These are phyloP conservation scores for Pithys albifrons DNA, from an alignment of 2,113 vertebrate species.

Conservation along the genomic window DNA sequence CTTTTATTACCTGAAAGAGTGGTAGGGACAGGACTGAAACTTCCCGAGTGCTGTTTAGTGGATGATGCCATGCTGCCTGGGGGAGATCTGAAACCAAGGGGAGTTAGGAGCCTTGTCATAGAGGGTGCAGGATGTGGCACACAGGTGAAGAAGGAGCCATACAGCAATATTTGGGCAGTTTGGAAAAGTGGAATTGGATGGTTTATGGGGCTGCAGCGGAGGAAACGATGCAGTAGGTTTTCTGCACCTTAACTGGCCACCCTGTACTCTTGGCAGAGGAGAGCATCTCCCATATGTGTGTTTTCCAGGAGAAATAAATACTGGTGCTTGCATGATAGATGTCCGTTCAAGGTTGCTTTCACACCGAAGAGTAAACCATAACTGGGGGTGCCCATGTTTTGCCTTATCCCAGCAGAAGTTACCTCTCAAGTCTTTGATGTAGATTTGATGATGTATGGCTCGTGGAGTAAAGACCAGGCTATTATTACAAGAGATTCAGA, in stretches of 20 bases:
- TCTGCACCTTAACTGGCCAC: not conserved
- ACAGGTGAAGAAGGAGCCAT: not conserved
- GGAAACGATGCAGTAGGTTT: not conserved
- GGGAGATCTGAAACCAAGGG: not conserved
- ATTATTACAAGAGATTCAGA: not conserved
- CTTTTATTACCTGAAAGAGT: not conserved
- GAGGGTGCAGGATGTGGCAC: not conserved
- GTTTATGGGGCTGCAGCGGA: not conserved
- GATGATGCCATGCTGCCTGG: not conserved
- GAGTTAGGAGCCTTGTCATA: not conserved
- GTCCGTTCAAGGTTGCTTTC: not conserved
- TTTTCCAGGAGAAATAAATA: not conserved
- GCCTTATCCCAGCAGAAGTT: not conserved
- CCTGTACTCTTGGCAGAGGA: not conserved
- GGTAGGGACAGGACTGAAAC: not conserved
- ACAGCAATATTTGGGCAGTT: not conserved
- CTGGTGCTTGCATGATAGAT: not conserved
- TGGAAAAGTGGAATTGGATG: not conserved
- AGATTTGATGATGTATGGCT: not conserved
- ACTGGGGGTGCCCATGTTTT: not conserved
- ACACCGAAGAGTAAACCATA: not conserved
- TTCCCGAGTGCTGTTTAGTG: not conserved
- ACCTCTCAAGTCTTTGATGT: not conserved
- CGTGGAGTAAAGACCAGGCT: not conserved
- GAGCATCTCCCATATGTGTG: accelerated